These are phyloP conservation scores for Pseudococcus viburni DNA, from an alignment of 2,888 invertebrate genomes.

Conservation along the genomic window DNA sequence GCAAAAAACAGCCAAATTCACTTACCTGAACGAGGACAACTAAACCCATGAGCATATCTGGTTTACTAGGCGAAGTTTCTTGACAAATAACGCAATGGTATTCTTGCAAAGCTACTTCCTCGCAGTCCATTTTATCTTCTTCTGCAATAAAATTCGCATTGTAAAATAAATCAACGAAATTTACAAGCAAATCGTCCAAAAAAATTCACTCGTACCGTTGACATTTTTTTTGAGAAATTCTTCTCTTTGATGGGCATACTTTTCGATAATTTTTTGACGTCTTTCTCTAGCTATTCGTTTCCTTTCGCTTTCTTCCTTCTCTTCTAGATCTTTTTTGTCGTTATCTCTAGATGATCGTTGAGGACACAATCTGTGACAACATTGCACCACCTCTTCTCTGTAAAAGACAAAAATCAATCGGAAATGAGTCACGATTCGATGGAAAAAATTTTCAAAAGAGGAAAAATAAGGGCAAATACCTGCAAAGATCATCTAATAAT, in stretches of 20 bases:
- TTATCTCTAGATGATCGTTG: neutral
- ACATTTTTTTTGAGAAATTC: constrained; percentile 74
- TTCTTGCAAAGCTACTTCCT: constrained; percentile 69
- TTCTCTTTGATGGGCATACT: constrained; percentile 91
- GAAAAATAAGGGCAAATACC: constrained; percentile 67
- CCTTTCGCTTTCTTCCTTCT: constrained; percentile 73
- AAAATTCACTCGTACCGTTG: neutral
- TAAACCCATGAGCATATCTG: constrained; percentile 87
- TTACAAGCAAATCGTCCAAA: neutral
- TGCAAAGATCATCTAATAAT: constrained; percentile 79
- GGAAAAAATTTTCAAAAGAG: too few species aligned
- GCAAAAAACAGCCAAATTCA: neutral
- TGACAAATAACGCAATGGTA: constrained; percentile 98
- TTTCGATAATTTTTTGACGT: constrained; percentile 92
- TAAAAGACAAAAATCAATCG: constrained; percentile 69
- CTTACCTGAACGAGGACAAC: constrained; percentile 83
- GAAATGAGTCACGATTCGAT: too few species aligned
- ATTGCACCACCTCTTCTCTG: neutral
- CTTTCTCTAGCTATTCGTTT: constrained; percentile 85
- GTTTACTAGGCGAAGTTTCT: constrained; percentile 87
- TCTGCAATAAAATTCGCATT: neutral
- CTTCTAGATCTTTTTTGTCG: neutral
- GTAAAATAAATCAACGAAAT: neutral
- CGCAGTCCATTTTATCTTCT: constrained; percentile 54
- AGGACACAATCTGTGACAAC: neutral